These are phyloP conservation scores for Torymus auratus DNA, from an alignment of 2,888 invertebrate genomes.

Conservation along the genomic window DNA sequence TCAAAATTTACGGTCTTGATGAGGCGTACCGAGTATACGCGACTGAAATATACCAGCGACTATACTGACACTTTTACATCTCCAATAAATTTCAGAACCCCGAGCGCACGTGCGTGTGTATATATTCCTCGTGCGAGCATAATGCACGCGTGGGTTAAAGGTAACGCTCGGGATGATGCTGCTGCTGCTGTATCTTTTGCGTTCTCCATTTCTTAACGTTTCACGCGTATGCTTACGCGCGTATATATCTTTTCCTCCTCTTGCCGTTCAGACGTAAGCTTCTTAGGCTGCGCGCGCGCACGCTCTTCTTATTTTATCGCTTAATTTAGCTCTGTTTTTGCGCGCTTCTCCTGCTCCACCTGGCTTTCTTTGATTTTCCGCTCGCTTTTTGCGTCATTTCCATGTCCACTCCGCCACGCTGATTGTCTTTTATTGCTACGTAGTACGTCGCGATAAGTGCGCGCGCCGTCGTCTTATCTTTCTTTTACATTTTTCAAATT, in stretches of 20 bases:
- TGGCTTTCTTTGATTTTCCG: not conserved
- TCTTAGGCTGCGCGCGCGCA: too few relatives aligned
- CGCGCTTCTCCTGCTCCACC: not conserved
- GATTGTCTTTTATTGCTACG: not conserved
- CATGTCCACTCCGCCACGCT: not conserved
- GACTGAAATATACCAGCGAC: slow-evolving; percentile 26
- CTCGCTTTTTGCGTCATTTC: not conserved
- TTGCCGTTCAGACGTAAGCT: not conserved
- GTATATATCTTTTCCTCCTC: slow-evolving; percentile 1
- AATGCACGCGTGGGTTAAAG: slow-evolving; percentile 42
- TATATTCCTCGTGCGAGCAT: not conserved
- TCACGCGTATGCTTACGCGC: not conserved
- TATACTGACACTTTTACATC: slow-evolving; percentile 47
- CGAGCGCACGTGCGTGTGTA: too few relatives aligned
- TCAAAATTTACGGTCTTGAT: slow-evolving; percentile 48
- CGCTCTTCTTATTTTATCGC: not conserved
- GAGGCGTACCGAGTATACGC: slow-evolving; percentile 15
- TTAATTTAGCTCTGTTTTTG: not conserved
- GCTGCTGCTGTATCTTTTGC: not conserved
- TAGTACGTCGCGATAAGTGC: not conserved
- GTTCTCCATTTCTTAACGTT: not conserved
- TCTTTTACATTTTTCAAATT: slow-evolving; percentile 10
- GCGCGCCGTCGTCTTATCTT: not conserved
- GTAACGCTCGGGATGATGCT: not conserved
- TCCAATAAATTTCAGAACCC: slow-evolving; percentile 43